Conservation (phyloP, 2,113 vertebrate species). For the Raja brachyura region DNA sequence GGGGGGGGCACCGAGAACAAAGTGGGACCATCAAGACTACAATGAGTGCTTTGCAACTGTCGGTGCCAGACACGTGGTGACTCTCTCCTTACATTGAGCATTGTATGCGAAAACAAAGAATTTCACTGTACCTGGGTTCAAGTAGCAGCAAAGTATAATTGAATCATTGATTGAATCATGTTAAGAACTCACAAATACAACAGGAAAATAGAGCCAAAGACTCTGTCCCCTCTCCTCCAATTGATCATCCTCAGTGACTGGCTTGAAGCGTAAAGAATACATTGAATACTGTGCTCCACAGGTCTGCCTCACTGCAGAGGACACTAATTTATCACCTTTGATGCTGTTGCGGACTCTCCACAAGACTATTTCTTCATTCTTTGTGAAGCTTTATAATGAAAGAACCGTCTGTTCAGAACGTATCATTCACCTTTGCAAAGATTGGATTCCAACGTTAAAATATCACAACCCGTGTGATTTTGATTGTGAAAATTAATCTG, state of each 20-base stretch:
- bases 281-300: background rate
- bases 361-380: background rate
- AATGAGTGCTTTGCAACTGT: too few relatives aligned
- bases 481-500: background rate
- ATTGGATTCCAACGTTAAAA: background rate
- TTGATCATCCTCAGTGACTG: background rate
- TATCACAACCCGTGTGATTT: background rate
- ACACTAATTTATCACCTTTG: background rate
- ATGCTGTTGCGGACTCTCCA: background rate
- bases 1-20: too few relatives aligned
- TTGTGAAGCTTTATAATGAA: background rate
- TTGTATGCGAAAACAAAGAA: too few relatives aligned
- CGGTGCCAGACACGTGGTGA: too few relatives aligned
- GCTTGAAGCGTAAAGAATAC: background rate
- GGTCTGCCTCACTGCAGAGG: background rate
- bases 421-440: background rate
- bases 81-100: too few relatives aligned
- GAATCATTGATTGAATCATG: too few relatives aligned
- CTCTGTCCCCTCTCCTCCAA: background rate
- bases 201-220: too few relatives aligned
- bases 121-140: too few relatives aligned
- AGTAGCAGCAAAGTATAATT: too few relatives aligned
- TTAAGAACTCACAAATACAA: too few relatives aligned
- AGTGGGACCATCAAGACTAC: too few relatives aligned
- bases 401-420: background rate